phyloP scores from a whole-genome alignment of 2,888 invertebrate genomes.

The Acrobasis suavella region DNA sequence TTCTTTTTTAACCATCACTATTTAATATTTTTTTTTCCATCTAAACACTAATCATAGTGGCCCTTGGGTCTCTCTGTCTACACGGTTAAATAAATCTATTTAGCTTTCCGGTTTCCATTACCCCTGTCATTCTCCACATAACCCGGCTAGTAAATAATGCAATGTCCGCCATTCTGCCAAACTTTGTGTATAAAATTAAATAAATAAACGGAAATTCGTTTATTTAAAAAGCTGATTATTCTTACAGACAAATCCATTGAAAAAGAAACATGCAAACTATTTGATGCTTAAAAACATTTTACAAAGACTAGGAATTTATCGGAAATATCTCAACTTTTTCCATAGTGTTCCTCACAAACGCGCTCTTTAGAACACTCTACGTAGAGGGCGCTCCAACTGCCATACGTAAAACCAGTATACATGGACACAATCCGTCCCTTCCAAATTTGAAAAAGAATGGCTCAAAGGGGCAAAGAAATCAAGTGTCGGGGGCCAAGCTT shows the following conservation, averaged over 20 bases:
- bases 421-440: conserved; percentile 36
- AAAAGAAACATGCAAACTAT: conserved; percentile 24
- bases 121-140: no score
- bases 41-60: no score
- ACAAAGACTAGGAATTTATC: conserved; percentile 59
- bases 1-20: no score
- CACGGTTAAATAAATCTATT: no score
- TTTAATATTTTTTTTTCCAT: no score
- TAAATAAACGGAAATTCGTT: no score
- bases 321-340: conserved; percentile 62
- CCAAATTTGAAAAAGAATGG: conserved; percentile 35
- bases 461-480: conserved; percentile 37
- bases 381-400: conserved; percentile 52
- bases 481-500: conserved; percentile 40
- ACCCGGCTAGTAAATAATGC: no score
- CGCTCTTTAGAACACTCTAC: conserved; percentile 43
- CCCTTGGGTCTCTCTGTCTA: no score
- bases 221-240: not conserved
- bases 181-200: no score
- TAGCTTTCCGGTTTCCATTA: no score
- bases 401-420: conserved; percentile 41
- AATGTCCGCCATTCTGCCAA: no score
- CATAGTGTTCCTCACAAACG: conserved; percentile 50
- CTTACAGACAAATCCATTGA: not conserved
- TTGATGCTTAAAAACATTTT: conserved; percentile 44